Evolutionary conservation across 2,797 vertebrate species (phyloP).

Genomic region (Heliangelus exortis): DNA sequence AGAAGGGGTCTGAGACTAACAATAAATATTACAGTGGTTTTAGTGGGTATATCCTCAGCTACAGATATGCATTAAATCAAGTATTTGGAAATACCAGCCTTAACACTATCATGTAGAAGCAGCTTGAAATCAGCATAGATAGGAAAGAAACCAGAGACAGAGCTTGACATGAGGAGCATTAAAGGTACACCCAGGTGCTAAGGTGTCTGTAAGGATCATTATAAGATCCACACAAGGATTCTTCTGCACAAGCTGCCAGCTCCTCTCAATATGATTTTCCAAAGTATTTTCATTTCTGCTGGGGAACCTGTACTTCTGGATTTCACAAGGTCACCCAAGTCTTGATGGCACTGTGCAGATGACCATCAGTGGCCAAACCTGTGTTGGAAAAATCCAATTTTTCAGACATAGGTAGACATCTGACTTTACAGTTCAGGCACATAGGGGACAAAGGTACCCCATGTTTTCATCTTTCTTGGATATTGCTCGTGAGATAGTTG

Average conservation of each 20-base stretch:
- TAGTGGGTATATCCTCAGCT: neutral
- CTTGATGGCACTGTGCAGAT: neutral
- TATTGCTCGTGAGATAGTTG: neutral
- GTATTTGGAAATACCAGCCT: neutral
- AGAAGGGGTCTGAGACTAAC: neutral
- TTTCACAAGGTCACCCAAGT: neutral
- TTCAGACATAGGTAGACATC: neutral
- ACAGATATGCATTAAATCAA: neutral
- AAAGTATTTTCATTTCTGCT: neutral
- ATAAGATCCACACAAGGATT: neutral
- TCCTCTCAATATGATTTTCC: neutral
- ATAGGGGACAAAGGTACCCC: fast-evolving
- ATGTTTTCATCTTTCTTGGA: neutral
- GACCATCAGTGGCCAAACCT: neutral
- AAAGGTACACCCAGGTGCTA: neutral
- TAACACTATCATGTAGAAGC: neutral
- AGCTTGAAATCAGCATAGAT: neutral
- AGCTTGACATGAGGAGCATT: neutral
- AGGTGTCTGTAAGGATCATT: neutral
- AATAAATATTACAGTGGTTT: neutral
- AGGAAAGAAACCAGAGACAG: neutral
- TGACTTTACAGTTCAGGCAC: neutral
- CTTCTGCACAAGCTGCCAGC: neutral
- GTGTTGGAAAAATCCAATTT: neutral
- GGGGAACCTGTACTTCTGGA: neutral